Percentiles rank a stretch among this genome's conserved stretches.
These are phyloP conservation scores for Calvadosia cruxmelitensis DNA, from an alignment of 30 jellyfish, hydroid and myxozoan genomes.

Conservation along the genomic window DNA sequence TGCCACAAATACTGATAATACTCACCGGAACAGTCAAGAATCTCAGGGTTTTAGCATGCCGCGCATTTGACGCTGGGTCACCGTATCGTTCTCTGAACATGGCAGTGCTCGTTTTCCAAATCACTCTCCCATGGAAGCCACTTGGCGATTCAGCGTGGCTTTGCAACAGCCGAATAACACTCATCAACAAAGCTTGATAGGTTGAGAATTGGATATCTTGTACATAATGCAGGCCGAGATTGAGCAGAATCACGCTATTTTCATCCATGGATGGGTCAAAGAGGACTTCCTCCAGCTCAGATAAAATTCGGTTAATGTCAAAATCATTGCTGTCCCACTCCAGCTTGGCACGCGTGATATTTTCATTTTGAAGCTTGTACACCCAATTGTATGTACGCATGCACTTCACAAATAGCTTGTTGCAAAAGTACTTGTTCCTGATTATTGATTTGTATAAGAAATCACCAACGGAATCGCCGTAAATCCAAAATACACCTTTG, in stretches of 20 bases:
- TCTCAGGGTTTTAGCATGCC: conserved; percentile 74
- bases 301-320: conserved; percentile 48
- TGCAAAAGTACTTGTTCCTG: conserved; percentile 51
- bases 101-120: conserved; percentile 98
- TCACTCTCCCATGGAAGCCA: conserved; percentile 56
- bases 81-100: conserved; percentile 83
- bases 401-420: conserved; percentile 43
- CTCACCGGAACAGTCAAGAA: conserved; percentile 91
- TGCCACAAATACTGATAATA: too few species aligned
- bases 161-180: conserved; percentile 41
- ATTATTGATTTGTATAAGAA: conserved; percentile 52
- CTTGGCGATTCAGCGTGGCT: conserved; percentile 48
- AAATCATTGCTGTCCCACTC: conserved; percentile 70
- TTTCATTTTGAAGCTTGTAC: conserved; percentile 43
- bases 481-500: conserved; percentile 76
- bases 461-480: conserved; percentile 95
- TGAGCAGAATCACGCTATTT: conserved; percentile 52
- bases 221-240: conserved; percentile 83
- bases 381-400: conserved; percentile 92
- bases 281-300: conserved; percentile 56
- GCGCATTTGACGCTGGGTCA: conserved; percentile 65
- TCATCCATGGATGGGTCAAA: conserved; percentile 49
- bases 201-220: conserved; percentile 42
- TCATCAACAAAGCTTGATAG: conserved; percentile 28
- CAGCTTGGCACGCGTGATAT: conserved; percentile 50